Conservation (phyloP, 2,888 invertebrate genomes). For the Philhelius pedissequus region DNA sequence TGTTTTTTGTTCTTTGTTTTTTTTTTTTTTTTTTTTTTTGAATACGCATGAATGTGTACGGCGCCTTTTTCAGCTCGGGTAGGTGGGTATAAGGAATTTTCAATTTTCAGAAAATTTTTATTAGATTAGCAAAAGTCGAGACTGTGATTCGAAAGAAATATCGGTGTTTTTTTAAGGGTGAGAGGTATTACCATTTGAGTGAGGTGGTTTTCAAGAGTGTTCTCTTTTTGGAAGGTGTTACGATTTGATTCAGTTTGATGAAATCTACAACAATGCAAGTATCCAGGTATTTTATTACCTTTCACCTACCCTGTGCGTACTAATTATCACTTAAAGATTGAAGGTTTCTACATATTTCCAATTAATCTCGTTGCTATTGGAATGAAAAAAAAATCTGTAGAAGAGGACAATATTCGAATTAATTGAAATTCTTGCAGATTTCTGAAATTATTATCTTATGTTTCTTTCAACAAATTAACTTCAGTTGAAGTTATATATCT, state of each 20-base stretch:
- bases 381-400: background rate
- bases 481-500: too few relatives aligned
- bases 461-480: too few relatives aligned
- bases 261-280: background rate
- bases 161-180: background rate
- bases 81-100: background rate
- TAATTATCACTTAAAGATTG: background rate
- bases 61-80: too few relatives aligned
- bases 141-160: conserved; percentile 8
- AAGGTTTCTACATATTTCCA: background rate
- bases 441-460: too few relatives aligned
- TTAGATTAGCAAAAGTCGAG: conserved; percentile 14
- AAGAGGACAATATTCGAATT: background rate
- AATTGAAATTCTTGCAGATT: background rate
- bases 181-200: background rate
- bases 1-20: too few relatives aligned
- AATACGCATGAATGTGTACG: too few relatives aligned
- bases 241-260: background rate
- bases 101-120: conserved; percentile 22
- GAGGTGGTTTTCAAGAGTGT: background rate
- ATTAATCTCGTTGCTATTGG: background rate
- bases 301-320: background rate
- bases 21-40: too few relatives aligned
- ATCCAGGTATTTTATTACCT: background rate
- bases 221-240: background rate